phyloP scores from a whole-genome alignment of 2,888 invertebrate species.

The Rhogogaster chlorosoma region DNA sequence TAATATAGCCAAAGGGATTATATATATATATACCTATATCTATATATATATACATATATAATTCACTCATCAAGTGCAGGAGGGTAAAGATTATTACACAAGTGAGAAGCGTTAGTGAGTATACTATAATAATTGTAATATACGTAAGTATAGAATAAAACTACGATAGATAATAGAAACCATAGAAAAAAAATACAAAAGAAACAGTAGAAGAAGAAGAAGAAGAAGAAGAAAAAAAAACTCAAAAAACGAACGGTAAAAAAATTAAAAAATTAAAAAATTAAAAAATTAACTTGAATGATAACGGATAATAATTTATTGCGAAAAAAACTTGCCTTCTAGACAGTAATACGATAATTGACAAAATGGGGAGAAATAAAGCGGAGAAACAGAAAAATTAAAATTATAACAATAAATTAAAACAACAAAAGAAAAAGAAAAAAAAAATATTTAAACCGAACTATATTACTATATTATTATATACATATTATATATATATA shows the following conservation, averaged over 20 bases:
- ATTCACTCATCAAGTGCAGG: conserved; percentile 8
- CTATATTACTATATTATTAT: too few species aligned
- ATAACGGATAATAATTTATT: not conserved
- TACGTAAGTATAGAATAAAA: not conserved
- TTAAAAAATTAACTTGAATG: not conserved
- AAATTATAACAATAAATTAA: not conserved
- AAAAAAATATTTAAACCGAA: not conserved
- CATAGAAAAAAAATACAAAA: not conserved
- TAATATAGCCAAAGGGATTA: not conserved
- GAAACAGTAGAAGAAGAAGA: not conserved
- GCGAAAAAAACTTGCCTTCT: not conserved
- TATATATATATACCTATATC: not conserved
- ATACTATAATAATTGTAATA: not conserved
- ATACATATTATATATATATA: not conserved
- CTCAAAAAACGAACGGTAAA: not conserved
- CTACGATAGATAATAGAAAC: too few species aligned
- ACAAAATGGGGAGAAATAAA: not conserved
- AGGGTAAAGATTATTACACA: not conserved
- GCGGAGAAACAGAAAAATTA: not conserved
- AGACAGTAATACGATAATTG: not conserved
- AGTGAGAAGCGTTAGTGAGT: not conserved
- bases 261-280: not conserved
- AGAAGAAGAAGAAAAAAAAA: not conserved
- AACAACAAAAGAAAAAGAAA: not conserved
- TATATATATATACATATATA: not conserved